phyloP scores from a whole-genome alignment of 2,888 invertebrate genomes.

The Habrosyne pyritoides region DNA sequence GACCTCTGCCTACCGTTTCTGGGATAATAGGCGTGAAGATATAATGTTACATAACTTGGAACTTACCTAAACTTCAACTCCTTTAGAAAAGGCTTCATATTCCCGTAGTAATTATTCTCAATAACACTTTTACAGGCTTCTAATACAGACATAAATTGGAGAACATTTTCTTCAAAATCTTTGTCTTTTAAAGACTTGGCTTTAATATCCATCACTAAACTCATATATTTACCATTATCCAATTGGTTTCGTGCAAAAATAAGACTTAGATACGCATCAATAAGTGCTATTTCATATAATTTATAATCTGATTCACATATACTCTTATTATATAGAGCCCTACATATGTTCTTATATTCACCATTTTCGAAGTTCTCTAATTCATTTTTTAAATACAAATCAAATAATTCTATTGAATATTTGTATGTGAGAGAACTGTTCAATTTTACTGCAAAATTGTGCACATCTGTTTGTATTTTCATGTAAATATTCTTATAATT shows the following conservation, averaged over 20 bases:
- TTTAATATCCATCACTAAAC: constrained; percentile 70
- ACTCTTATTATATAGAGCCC: constrained; percentile 70
- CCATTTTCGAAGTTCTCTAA: constrained; percentile 36
- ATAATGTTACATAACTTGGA: too few species aligned
- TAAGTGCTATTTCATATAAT: constrained; percentile 52
- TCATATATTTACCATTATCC: constrained; percentile 62
- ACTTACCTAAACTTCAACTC: constrained; percentile 60
- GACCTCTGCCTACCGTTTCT: too few species aligned
- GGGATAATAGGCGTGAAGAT: too few species aligned
- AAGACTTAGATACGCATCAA: constrained; percentile 62
- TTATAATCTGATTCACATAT: constrained; percentile 67
- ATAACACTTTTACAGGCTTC: constrained; percentile 45
- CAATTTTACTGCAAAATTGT: constrained; percentile 65
- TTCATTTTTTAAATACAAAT: constrained; percentile 60
- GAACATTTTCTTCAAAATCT: constrained; percentile 22
- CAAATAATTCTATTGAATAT: constrained; percentile 61
- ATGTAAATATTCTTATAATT: constrained; percentile 60
- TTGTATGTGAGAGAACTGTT: constrained; percentile 57
- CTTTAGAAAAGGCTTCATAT: constrained; percentile 49
- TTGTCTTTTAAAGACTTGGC: constrained; percentile 54
- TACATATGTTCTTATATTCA: constrained; percentile 57
- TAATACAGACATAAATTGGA: constrained; percentile 53
- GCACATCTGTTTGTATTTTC: constrained; percentile 66
- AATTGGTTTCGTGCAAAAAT: constrained; percentile 52
- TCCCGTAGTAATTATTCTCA: constrained; percentile 46